Conservation (phyloP, 2,113 vertebrate species). For the Ochotona curzoniae region DNA sequence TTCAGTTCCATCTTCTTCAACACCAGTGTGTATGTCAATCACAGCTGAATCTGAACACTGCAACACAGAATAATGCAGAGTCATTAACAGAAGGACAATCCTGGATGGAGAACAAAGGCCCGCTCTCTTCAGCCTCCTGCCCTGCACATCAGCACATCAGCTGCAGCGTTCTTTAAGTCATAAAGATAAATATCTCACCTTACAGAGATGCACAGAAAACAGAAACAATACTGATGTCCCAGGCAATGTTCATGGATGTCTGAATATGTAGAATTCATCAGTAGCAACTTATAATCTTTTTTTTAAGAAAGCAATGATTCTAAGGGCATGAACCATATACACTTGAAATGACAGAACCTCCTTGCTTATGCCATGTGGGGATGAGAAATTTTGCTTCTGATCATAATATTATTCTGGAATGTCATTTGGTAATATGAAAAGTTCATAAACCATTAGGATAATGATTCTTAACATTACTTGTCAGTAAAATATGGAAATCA, state of each 20-base stretch:
- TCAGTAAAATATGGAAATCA: conserved; percentile 83
- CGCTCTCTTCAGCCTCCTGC: neutral
- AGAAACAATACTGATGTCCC: neutral
- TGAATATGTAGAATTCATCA: neutral
- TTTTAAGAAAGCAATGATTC: conserved; percentile 25
- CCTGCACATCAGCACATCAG: neutral
- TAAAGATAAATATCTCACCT: neutral
- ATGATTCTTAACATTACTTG: conserved; percentile 82
- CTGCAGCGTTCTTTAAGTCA: neutral
- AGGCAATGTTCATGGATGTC: neutral
- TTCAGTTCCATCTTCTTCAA: neutral
- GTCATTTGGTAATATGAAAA: conserved; percentile 73
- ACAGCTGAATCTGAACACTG: neutral
- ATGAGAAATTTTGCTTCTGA: conserved; percentile 69
- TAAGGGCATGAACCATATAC: neutral
- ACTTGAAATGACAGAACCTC: conserved; percentile 27
- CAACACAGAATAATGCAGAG: neutral
- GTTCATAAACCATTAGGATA: conserved; percentile 84
- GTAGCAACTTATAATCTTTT: neutral
- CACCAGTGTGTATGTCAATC: neutral
- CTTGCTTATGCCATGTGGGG: conserved; percentile 64
- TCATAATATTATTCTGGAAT: conserved; percentile 82
- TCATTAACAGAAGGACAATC: neutral
- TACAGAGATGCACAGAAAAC: conserved; percentile 4
- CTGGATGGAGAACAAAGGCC: fast-evolving